These are phyloP conservation scores for Euzetes globulus DNA, from an alignment of 2,888 invertebrate genomes.

Conservation along the genomic window DNA sequence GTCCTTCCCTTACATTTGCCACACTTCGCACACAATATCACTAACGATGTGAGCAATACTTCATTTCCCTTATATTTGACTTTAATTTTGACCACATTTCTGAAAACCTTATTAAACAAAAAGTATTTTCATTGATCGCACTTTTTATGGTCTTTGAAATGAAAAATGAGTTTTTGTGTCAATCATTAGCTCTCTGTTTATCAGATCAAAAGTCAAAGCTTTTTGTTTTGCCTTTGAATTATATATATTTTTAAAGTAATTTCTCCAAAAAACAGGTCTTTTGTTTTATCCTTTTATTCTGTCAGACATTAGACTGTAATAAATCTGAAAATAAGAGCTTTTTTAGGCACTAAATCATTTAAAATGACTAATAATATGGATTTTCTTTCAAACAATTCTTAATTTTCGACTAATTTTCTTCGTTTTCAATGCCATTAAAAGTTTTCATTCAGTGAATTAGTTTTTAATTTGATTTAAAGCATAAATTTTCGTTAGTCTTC, in stretches of 20 bases:
- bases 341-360: not conserved
- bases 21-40: conserved; percentile 3
- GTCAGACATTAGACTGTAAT: not conserved
- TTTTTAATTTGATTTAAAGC: too few relatives aligned
- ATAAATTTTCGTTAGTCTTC: too few relatives aligned
- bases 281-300: too few relatives aligned
- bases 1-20: conserved; percentile 30
- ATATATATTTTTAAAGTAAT: too few relatives aligned
- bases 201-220: not conserved
- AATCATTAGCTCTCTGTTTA: not conserved
- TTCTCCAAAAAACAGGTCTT: too few relatives aligned
- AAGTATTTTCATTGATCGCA: not conserved
- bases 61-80: not conserved
- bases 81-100: too few relatives aligned
- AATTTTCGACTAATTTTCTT: too few relatives aligned
- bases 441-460: too few relatives aligned
- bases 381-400: not conserved
- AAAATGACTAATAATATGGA: not conserved
- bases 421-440: too few relatives aligned
- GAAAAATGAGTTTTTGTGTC: too few relatives aligned
- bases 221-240: not conserved
- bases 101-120: too few relatives aligned
- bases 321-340: not conserved
- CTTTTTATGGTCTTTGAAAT: not conserved
- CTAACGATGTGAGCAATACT: not conserved